Evolutionary conservation across 92 coral and sea anemone genomes (phyloP).

Genomic region (Phymanthus crucifer): DNA sequence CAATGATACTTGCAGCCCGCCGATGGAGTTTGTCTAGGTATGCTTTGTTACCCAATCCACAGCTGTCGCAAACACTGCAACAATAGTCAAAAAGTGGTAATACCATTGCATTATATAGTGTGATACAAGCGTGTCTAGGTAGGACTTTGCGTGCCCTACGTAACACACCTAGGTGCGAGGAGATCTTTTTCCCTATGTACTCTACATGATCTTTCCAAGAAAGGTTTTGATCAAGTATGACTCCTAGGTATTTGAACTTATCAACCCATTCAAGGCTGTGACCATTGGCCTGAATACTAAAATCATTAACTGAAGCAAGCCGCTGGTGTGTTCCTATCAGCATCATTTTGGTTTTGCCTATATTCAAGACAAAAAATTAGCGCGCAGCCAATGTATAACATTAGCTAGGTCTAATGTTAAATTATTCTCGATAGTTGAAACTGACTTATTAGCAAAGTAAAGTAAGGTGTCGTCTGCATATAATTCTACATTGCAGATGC

Average conservation of each 20-base stretch:
- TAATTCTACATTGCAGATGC: conserved; percentile 21
- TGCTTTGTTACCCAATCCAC: too few relatives aligned
- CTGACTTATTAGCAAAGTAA: conserved; percentile 24
- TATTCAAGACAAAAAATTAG: conserved; percentile 26
- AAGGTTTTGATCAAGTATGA: too few relatives aligned
- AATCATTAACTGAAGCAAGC: neutral
- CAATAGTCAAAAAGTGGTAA: too few relatives aligned
- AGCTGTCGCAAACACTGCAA: too few relatives aligned
- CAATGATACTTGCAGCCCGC: conserved; percentile 7
- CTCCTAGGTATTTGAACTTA: conserved; percentile 15
- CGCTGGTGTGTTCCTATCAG: conserved; percentile 43
- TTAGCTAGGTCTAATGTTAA: conserved; percentile 35
- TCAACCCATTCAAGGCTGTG: neutral
- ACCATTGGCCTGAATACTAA: neutral
- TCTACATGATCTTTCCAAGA: too few relatives aligned
- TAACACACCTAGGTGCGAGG: too few relatives aligned
- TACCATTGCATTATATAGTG: too few relatives aligned
- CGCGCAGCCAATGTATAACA: conserved; percentile 27
- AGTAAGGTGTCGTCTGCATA: conserved; percentile 37
- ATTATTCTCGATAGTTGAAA: conserved; percentile 12
- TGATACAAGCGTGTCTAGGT: too few relatives aligned
- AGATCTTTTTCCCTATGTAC: too few relatives aligned
- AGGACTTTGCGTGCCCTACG: too few relatives aligned
- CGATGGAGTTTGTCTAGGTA: too few relatives aligned
- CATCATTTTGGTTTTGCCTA: conserved; percentile 40